phyloP scores from a whole-genome alignment of 2,888 invertebrate genomes.

The Heterodera filipjevi region DNA sequence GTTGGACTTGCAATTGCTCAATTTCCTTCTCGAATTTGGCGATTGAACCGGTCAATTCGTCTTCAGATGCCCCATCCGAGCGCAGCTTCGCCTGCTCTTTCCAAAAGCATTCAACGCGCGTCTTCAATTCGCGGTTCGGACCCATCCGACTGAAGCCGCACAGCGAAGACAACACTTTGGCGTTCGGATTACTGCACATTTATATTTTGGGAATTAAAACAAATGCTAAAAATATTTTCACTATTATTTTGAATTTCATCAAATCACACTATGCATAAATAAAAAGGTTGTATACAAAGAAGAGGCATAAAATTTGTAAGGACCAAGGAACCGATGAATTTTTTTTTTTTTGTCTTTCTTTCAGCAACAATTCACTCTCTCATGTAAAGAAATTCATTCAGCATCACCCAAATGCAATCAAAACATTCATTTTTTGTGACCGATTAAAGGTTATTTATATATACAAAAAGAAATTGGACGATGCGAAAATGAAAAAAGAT shows the following conservation, averaged over 20 bases:
- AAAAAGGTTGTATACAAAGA: too few species aligned
- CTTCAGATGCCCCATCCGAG: not conserved
- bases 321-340: too few species aligned
- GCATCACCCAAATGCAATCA: not conserved
- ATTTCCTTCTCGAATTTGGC: slow-evolving; percentile 25
- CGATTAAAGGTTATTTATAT: slow-evolving; percentile 4
- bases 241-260: too few species aligned
- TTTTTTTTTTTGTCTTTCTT: too few species aligned
- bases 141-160: slow-evolving; percentile 32
- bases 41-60: not conserved
- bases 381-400: not conserved
- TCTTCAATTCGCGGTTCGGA: slow-evolving; percentile 28
- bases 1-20: slow-evolving; percentile 22
- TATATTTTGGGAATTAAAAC: too few species aligned
- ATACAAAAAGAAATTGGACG: not conserved
- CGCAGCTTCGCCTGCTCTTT: slow-evolving; percentile 16
- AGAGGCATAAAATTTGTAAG: too few species aligned
- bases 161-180: slow-evolving; percentile 26
- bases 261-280: too few species aligned
- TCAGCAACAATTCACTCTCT: too few species aligned
- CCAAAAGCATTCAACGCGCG: slow-evolving; percentile 27
- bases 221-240: too few species aligned
- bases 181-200: slow-evolving; percentile 4
- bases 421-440: not conserved
- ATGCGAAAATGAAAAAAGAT: not conserved